Base-by-base conservation (phyloP, 2,888 invertebrate species). In the Phaonia tiefii region DNA sequence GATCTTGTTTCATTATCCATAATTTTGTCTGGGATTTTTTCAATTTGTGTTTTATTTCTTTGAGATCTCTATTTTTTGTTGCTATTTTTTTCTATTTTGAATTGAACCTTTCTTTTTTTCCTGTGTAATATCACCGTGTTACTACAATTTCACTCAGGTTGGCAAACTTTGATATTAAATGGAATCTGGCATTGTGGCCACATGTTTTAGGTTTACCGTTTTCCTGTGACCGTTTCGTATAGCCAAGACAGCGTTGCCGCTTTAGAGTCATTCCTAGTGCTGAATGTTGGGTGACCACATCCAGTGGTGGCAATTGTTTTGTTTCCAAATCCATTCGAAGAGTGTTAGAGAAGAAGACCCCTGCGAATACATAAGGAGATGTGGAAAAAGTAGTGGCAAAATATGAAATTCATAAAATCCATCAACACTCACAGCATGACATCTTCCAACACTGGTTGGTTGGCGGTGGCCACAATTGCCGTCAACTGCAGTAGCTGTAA, bases 401-500 rank as follows among this genome's bases (percentile, higher is more conserved):
- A 69, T 69, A 69, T 69, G n/a, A 56, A 42, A 17, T 42, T 69
- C 17, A 69, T 69, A 56, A 69, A 54, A 42, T 69, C 69, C 54
- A 69, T 69, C 69, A 56, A 56, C 69, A 69, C 42, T 69, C 69
- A 56, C 69, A 69, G 69, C 69, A 56, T 69, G 69, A 15, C 20
- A 2, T 56, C 69, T 31, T 3, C 31, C 31, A 8, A 31, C 42
- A 39, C 25, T 42, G 39, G 54, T 31, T 31, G 8, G 31, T 31
- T n/a, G n/a, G 31, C 8, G 54, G 69, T 56, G 26, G 65, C 65
- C 37, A 65, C 25, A 54, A 25, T 31, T 3, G 31, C 3, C 8
- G 31, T 8, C 31, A 31, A 5, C 20, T 51, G 51, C 11, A 51
- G 20, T 4, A 17, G 15, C 20, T 20, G 15, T 49, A 7, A 2